Base-by-base conservation (phyloP, 2,797 vertebrate species). In the Brachyalestes nurse region DNA sequence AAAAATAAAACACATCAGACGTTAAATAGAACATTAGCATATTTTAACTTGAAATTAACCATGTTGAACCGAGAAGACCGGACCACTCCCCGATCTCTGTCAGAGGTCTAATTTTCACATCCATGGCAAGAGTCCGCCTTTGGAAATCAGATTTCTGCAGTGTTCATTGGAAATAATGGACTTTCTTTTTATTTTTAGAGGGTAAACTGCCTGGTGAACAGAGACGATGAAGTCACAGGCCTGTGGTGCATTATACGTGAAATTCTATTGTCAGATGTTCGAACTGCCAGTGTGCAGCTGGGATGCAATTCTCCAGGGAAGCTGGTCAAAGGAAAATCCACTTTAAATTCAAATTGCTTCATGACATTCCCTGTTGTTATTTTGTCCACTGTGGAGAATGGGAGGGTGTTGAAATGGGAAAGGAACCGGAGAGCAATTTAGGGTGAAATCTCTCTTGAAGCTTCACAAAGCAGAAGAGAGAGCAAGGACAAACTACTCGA, bases 341-440 rank as follows among this genome's bases (percentile, higher is more conserved):
- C 86, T 87, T 88, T 85, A 87, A 86, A 88, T 87, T 88, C 82
- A 88, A 88, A 88, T 87, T 83, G 83, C 71, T 83, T 80, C 75
- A 58, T 64, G 77, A 80, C 81, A 84, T 84, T 78, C 79, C 76
- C 81, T 77, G 83, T 87, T 85, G 84, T 86, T 86, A 83, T 87
- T 85, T 81, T 66, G 72, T 65, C 83, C 75, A 51, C 53, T 14
- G 80, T 72, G 60, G 74, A 79, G 77, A 83, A 82, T 42, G 76
- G 72, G 79, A 80, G 62, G 69, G 74, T 77, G 81, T 80, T 64
- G 72, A 83, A 85, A 85, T 69, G 78, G 84, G 51, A 85, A 84
- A 83, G 67, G 75, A 77, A 84, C 70, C 58, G 51, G 58, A 77
- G 77, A 82, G 75, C 23, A 73, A 67, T 76, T 64, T 57, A 69